Evolutionary conservation across 2,888 invertebrate genomes (phyloP).

Genomic region (Eustalomyia histrio): DNA sequence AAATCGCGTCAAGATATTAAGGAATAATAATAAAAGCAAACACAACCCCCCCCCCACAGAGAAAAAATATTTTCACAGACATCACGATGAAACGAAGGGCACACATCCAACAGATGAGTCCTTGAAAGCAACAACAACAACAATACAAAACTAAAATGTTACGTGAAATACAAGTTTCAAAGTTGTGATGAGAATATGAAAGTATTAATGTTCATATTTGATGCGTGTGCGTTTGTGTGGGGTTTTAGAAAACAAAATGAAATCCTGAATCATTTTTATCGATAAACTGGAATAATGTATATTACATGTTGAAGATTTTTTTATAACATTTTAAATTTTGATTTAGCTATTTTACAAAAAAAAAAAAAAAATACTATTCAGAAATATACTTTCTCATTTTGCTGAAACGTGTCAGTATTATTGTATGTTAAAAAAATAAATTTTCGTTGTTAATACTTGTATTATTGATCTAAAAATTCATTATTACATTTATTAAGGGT

Average conservation of each 20-base stretch:
- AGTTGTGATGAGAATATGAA: constrained; percentile 35
- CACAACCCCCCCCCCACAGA: neutral
- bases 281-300: constrained; percentile 21
- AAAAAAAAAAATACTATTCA: no score
- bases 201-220: constrained; percentile 1
- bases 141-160: neutral
- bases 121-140: neutral
- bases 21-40: neutral
- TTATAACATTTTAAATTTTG: constrained; percentile 38
- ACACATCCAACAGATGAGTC: constrained; percentile 25
- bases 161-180: constrained; percentile 13
- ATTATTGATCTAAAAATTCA: neutral
- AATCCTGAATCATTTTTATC: constrained; percentile 3
- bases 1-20: neutral
- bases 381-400: neutral
- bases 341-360: constrained; percentile 5
- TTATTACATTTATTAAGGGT: neutral
- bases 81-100: constrained; percentile 11
- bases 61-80: neutral
- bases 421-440: no score
- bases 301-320: constrained; percentile 5
- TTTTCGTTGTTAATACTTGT: neutral
- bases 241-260: no score
- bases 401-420: no score
- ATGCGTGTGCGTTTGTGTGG: constrained; percentile 8